phyloP scores from a whole-genome alignment of 2,888 invertebrate species.

The Cephalotes varians region DNA sequence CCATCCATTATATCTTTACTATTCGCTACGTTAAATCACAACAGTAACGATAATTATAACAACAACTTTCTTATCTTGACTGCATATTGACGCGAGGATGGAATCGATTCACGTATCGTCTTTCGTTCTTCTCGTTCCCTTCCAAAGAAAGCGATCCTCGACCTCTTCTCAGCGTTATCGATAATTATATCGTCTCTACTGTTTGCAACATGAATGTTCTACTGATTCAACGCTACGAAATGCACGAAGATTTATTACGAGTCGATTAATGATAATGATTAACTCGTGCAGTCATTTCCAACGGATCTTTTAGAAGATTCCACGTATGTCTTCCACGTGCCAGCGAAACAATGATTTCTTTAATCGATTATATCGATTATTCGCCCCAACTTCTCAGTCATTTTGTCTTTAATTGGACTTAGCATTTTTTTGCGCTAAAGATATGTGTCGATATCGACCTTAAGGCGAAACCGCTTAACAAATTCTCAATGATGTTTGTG shows the following conservation, averaged over 20 bases:
- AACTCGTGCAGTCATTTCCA: conserved; percentile 17
- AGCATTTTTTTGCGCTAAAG: conserved; percentile 12
- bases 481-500: conserved; percentile 27
- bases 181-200: conserved; percentile 55
- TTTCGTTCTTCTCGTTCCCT: conserved; percentile 10
- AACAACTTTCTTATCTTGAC: conserved; percentile 61
- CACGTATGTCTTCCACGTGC: conserved; percentile 1
- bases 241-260: conserved; percentile 59
- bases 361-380: conserved; percentile 19
- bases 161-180: conserved; percentile 38
- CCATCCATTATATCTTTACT: conserved; percentile 64
- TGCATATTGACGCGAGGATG: conserved; percentile 59
- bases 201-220: conserved; percentile 64
- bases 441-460: conserved; percentile 42
- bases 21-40: conserved; percentile 69
- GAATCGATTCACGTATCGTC: conserved; percentile 52
- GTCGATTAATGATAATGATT: conserved; percentile 48
- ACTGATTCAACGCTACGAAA: conserved; percentile 66
- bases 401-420: not conserved
- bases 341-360: conserved; percentile 4
- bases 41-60: conserved; percentile 70
- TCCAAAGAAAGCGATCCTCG: conserved; percentile 37
- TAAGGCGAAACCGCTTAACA: conserved; percentile 10
- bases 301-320: conserved; percentile 21
- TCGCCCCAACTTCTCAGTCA: conserved; percentile 5